These are phyloP conservation scores for Schizotus pectinicornis DNA, from an alignment of 2,888 invertebrate species.

Conservation along the genomic window DNA sequence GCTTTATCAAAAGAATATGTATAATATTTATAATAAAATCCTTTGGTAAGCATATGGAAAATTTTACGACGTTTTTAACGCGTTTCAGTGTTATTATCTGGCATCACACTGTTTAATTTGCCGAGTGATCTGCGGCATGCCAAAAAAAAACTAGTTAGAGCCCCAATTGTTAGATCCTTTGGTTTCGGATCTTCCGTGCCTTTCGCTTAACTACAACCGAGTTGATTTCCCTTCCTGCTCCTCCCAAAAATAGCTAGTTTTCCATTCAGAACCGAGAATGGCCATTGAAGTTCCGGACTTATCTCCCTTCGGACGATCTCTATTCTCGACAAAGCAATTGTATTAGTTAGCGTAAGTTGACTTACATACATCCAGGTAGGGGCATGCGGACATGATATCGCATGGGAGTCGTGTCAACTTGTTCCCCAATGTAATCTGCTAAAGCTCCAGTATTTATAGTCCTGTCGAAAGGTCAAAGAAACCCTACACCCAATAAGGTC, in stretches of 20 bases:
- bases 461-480: constrained; percentile 24
- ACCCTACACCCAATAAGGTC: constrained; percentile 11
- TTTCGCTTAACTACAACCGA: constrained; percentile 1
- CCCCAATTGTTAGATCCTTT: neutral
- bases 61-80: too few species aligned
- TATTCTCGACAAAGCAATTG: constrained; percentile 22
- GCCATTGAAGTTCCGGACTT: constrained; percentile 7
- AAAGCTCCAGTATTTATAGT: constrained; percentile 22
- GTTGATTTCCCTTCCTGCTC: neutral
- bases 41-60: too few species aligned
- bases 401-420: constrained; percentile 19
- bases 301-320: constrained; percentile 20
- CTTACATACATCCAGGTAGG: constrained; percentile 15
- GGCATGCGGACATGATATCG: constrained; percentile 16
- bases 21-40: too few species aligned
- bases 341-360: constrained; percentile 22
- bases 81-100: too few species aligned
- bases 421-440: constrained; percentile 17
- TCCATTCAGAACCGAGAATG: constrained; percentile 13
- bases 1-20: too few species aligned
- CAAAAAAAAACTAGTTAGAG: too few species aligned
- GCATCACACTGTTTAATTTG: too few species aligned
- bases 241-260: constrained; percentile 16
- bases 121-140: too few species aligned
- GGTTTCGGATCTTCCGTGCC: neutral